These are phyloP conservation scores for Rhinichthys osculus DNA, from an alignment of 2,797 vertebrate species.

Conservation along the genomic window DNA sequence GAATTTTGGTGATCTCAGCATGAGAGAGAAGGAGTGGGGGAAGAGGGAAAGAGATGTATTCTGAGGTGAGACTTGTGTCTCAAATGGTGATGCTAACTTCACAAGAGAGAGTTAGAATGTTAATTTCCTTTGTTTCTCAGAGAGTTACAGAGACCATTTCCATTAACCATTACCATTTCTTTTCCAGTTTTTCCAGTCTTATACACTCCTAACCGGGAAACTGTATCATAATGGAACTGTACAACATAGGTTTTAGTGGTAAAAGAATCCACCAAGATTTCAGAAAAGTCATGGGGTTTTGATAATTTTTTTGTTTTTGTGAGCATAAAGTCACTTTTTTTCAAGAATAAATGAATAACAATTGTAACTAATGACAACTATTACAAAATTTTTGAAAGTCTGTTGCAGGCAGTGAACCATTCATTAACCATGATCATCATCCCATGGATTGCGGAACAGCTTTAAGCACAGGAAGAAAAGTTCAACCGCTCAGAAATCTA, in stretches of 20 bases:
- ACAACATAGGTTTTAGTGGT: not conserved
- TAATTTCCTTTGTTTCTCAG: too few relatives aligned
- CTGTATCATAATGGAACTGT: not conserved
- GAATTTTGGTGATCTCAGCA: too few relatives aligned
- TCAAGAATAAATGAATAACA: not conserved
- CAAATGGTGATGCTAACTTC: too few relatives aligned
- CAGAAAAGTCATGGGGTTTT: not conserved
- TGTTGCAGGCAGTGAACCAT: not conserved
- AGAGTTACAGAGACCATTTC: too few relatives aligned
- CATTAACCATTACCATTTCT: too few relatives aligned
- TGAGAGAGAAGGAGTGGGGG: too few relatives aligned
- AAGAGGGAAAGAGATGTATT: too few relatives aligned
- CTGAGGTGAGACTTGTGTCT: too few relatives aligned
- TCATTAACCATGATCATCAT: not conserved
- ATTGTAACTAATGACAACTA: not conserved
- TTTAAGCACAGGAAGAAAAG: not conserved
- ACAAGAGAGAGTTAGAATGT: too few relatives aligned
- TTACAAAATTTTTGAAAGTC: accelerated
- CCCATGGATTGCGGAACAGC: not conserved
- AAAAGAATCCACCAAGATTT: not conserved
- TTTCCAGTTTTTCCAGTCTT: too few relatives aligned
- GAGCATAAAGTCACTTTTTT: not conserved
- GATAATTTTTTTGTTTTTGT: not conserved
- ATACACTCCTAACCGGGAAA: not conserved
- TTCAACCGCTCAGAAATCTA: constrained; percentile 32